Percentiles rank a stretch among this genome's conserved stretches.
Evolutionary conservation across 2,797 vertebrate species (phyloP).

Genomic region (Myripristis jacobus): DNA sequence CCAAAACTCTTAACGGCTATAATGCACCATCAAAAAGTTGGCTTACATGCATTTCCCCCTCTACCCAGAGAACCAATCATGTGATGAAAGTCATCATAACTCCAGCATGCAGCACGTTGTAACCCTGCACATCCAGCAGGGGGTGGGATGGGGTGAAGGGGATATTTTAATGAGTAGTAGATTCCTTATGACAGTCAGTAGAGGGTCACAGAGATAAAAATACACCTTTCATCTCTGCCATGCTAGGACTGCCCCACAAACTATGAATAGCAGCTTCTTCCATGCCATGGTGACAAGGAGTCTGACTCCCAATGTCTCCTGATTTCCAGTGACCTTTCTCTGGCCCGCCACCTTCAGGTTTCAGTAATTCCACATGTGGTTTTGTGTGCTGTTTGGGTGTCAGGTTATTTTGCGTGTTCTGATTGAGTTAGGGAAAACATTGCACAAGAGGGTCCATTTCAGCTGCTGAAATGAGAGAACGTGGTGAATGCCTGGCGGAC

Average conservation of each 20-base stretch:
- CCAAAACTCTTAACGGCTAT: too few relatives aligned
- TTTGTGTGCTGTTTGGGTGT: constrained; percentile 6
- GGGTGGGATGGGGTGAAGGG: constrained; percentile 1
- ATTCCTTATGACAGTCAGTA: constrained; percentile 59
- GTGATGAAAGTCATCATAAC: constrained; percentile 10
- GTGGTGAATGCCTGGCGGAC: constrained; percentile 17
- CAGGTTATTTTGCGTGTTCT: constrained; percentile 29
- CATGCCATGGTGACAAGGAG: constrained; percentile 59
- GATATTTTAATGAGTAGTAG: constrained; percentile 58
- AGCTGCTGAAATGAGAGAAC: constrained; percentile 40
- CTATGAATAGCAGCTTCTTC: constrained; percentile 78
- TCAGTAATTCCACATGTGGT: constrained; percentile 12
- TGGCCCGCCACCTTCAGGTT: constrained; percentile 36
- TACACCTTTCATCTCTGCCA: constrained; percentile 56
- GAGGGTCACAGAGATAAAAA: constrained; percentile 73
- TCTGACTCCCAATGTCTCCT: constrained; percentile 62
- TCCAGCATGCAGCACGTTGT: constrained; percentile 16
- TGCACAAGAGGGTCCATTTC: not conserved
- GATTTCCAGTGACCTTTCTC: constrained; percentile 41
- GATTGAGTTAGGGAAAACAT: constrained; percentile 10
- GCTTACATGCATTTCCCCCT: not conserved
- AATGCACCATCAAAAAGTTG: not conserved
- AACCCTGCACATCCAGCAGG: constrained; percentile 13
- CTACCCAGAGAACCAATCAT: not conserved
- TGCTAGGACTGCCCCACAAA: constrained; percentile 54